These are phyloP conservation scores for Acanthisitta chloris DNA, from an alignment of 2,113 vertebrate genomes.

Conservation along the genomic window DNA sequence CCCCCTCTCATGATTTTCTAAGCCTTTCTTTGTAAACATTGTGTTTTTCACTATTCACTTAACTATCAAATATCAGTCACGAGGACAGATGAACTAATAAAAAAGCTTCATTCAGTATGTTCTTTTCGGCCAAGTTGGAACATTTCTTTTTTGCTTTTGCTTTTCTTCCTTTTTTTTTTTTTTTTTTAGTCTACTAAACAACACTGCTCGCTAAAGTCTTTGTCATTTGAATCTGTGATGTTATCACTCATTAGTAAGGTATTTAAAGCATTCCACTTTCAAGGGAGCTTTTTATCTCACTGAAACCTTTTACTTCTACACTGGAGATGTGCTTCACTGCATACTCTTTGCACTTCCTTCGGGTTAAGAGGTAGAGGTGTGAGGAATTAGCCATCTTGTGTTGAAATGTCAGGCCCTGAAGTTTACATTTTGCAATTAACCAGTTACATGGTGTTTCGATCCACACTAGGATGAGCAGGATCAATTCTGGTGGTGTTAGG, in stretches of 20 bases:
- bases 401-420: background rate
- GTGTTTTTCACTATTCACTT: background rate
- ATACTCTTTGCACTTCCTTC: background rate
- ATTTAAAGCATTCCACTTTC: background rate
- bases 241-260: background rate
- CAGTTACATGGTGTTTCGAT: background rate
- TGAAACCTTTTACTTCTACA: background rate
- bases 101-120: background rate
- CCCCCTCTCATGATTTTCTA: background rate
- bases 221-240: background rate
- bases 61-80: background rate
- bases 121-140: background rate
- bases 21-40: background rate
- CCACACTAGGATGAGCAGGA: background rate
- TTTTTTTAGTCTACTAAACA: background rate
- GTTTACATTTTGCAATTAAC: background rate
- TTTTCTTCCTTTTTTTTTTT: background rate
- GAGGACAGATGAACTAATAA: background rate
- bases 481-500: background rate
- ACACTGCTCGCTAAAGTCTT: background rate
- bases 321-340: background rate
- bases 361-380: background rate
- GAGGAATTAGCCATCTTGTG: background rate
- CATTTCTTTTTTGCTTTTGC: background rate
- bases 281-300: background rate